phyloP scores from a whole-genome alignment of 2,113 vertebrate species.

The Artemisiospiza belli region DNA sequence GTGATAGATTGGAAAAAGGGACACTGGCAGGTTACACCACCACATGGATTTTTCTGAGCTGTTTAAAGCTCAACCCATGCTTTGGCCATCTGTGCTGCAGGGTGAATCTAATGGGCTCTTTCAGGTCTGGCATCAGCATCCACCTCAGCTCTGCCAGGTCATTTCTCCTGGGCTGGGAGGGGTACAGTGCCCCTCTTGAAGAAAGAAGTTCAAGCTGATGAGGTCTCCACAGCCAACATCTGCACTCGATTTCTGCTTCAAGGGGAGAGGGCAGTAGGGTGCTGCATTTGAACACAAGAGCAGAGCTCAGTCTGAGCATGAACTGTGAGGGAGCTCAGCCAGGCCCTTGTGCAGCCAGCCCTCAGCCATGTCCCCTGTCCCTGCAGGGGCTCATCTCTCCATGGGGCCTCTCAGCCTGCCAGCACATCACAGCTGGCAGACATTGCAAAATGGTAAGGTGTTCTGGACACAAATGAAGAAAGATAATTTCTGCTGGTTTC shows the following conservation, averaged over 20 bases:
- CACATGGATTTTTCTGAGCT: background rate
- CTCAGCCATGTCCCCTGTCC: accelerated
- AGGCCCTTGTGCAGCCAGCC: background rate
- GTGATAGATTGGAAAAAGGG: background rate
- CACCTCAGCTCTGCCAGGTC: background rate
- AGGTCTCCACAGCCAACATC: background rate
- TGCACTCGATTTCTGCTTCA: background rate
- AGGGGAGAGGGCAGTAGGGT: background rate
- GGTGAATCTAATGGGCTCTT: accelerated
- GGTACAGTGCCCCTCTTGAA: background rate
- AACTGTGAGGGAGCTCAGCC: background rate
- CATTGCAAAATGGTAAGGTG: background rate
- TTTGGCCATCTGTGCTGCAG: background rate
- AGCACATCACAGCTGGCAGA: background rate
- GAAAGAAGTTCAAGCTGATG: background rate
- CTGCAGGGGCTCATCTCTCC: background rate
- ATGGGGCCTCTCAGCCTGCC: background rate
- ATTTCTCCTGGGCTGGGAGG: background rate
- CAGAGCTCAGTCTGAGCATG: background rate
- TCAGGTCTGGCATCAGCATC: background rate
- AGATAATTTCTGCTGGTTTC: background rate
- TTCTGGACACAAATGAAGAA: background rate
- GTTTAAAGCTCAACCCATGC: background rate
- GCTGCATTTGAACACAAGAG: background rate
- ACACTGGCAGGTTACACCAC: accelerated